Conservation (phyloP, 2,888 invertebrate genomes). For the Leucophenga maculata region DNA sequence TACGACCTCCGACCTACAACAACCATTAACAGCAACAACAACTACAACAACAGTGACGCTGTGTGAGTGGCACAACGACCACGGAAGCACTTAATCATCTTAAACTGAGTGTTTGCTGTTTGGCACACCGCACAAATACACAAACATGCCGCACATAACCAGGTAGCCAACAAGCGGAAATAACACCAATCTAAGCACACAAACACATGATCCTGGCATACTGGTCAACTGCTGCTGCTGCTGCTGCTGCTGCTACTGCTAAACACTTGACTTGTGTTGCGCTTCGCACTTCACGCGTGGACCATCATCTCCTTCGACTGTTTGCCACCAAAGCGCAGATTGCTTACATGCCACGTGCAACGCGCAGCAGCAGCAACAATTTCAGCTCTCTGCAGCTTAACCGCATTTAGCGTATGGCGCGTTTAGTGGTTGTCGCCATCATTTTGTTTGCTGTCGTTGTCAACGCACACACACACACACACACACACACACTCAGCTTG, state of each 20-base stretch:
- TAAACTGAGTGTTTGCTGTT: slow-evolving; percentile 60
- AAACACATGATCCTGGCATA: neutral
- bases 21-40: slow-evolving; percentile 8
- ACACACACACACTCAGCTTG: neutral
- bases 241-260: neutral
- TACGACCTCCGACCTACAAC: neutral
- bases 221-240: slow-evolving; percentile 16
- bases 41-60: neutral
- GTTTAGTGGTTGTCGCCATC: slow-evolving; percentile 56
- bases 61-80: slow-evolving; percentile 39
- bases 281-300: neutral
- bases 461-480: neutral
- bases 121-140: slow-evolving; percentile 18
- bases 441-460: slow-evolving; percentile 31
- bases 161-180: slow-evolving; percentile 16
- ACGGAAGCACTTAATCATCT: slow-evolving; percentile 65
- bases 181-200: slow-evolving; percentile 4
- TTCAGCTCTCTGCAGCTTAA: slow-evolving; percentile 42
- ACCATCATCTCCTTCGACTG: neutral
- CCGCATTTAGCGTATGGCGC: slow-evolving; percentile 59
- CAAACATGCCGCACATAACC: neutral
- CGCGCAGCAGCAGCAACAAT: neutral
- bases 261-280: slow-evolving; percentile 20
- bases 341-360: slow-evolving; percentile 39
- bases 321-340: slow-evolving; percentile 50